Percentiles rank a stretch among this genome's conserved stretches.
Conservation (phyloP, 2,797 vertebrate genomes). For the Setipinna tenuifilis region DNA sequence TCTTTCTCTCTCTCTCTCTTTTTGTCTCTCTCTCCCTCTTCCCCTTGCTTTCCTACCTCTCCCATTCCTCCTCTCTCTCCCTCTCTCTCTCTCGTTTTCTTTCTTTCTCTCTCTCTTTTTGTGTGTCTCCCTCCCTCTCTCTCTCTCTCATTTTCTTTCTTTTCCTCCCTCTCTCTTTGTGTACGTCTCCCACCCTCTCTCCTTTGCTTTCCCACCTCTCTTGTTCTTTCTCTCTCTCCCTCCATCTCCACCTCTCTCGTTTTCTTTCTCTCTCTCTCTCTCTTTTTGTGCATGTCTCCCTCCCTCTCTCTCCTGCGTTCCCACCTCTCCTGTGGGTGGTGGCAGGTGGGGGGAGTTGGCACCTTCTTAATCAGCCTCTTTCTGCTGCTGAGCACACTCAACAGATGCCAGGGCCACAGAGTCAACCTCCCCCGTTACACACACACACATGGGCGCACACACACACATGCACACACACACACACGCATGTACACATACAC, state of each 20-base stretch:
- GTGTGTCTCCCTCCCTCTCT: neutral
- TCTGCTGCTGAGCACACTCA: conserved; percentile 53
- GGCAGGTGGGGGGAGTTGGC: conserved; percentile 74
- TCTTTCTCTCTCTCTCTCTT: too few species aligned
- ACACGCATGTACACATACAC: conserved; percentile 13
- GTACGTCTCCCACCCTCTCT: neutral
- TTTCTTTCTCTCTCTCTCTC: conserved; percentile 31
- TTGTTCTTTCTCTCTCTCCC: conserved; percentile 14
- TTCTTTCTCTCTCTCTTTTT: too few species aligned
- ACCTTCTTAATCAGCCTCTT: conserved; percentile 57
- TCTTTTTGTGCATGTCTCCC: too few species aligned
- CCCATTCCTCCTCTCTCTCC: neutral
- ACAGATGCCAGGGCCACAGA: conserved; percentile 62
- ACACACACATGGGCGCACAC: conserved; percentile 17
- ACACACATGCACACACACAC: conserved; percentile 23
- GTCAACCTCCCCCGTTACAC: conserved; percentile 54
- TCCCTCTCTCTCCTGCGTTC: conserved; percentile 6
- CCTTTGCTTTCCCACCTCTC: conserved; percentile 19
- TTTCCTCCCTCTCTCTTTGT: too few species aligned
- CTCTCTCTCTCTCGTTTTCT: too few species aligned
- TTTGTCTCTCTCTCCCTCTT: too few species aligned
- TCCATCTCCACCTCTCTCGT: too few species aligned
- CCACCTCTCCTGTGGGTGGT: conserved; percentile 30
- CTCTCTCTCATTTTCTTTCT: conserved; percentile 35
- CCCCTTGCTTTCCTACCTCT: conserved; percentile 58